These are phyloP conservation scores for Limnodromus scolopaceus DNA, from an alignment of 2,797 vertebrate genomes.

Conservation along the genomic window DNA sequence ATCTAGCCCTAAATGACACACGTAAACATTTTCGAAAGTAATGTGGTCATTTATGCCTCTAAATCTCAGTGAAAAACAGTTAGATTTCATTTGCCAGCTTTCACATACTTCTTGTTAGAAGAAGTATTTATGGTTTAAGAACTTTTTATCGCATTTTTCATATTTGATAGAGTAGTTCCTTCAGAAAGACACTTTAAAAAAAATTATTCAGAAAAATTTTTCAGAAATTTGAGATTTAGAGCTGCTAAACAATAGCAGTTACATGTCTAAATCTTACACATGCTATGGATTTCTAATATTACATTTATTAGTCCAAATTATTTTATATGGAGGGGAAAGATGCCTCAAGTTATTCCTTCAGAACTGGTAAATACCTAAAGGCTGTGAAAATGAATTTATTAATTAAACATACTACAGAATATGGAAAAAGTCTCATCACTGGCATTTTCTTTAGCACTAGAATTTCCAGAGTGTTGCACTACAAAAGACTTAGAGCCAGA, in stretches of 20 bases:
- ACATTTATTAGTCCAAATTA: neutral
- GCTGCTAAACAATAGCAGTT: neutral
- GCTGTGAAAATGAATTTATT: neutral
- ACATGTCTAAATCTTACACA: neutral
- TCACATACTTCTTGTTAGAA: neutral
- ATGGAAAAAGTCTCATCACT: neutral
- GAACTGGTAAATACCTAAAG: neutral
- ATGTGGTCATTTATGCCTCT: neutral
- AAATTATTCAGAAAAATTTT: neutral
- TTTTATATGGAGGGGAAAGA: neutral
- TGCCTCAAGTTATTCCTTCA: neutral
- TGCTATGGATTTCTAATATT: neutral
- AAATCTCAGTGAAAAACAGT: neutral
- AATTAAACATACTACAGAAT: neutral
- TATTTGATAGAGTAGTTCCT: neutral
- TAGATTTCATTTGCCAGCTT: neutral
- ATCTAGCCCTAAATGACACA: neutral
- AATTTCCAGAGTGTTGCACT: neutral
- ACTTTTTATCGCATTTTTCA: neutral
- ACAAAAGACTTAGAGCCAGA: neutral
- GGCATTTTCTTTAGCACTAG: neutral
- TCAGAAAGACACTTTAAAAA: neutral
- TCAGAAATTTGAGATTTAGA: neutral
- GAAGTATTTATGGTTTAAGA: neutral
- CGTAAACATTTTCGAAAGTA: neutral